These are phyloP conservation scores for Pseudomyrmex cubaensis DNA, from an alignment of 1,140 invertebrate species.

Conservation along the genomic window DNA sequence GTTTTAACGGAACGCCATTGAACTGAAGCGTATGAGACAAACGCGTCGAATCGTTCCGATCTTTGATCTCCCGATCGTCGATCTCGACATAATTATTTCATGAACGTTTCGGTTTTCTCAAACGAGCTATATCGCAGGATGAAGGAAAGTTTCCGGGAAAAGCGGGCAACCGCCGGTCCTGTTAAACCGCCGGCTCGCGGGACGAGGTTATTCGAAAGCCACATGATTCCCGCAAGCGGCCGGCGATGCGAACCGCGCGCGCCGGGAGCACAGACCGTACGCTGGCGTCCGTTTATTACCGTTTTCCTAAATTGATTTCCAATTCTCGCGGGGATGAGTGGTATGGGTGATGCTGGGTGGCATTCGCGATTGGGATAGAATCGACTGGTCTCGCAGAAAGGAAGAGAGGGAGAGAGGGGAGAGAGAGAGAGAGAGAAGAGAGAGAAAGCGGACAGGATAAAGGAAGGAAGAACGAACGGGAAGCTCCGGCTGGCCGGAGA, in stretches of 20 bases:
- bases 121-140: not conserved
- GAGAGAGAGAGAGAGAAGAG: not conserved
- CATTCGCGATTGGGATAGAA: slow-evolving; percentile 50
- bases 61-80: not conserved
- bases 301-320: slow-evolving; percentile 76
- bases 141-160: not conserved
- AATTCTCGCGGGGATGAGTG: slow-evolving; percentile 57
- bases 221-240: slow-evolving; percentile 37
- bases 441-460: slow-evolving; percentile 38
- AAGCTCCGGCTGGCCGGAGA: slow-evolving; percentile 70
- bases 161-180: slow-evolving; percentile 3
- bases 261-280: slow-evolving; percentile 31
- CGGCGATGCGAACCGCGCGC: slow-evolving; percentile 31
- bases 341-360: slow-evolving; percentile 31
- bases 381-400: slow-evolving; percentile 32
- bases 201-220: slow-evolving; percentile 20
- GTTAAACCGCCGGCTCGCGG: not conserved
- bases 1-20: not conserved
- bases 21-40: not conserved
- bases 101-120: not conserved
- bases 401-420: slow-evolving; percentile 56
- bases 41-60: not conserved
- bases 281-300: slow-evolving; percentile 74
- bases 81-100: slow-evolving; percentile 19
- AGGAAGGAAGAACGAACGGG: slow-evolving; percentile 64